A percentile compares a stretch with the other conserved stretches of the same genome.
Conservation (phyloP, 2,888 invertebrate species). For the Lamellibrachia columna region DNA sequence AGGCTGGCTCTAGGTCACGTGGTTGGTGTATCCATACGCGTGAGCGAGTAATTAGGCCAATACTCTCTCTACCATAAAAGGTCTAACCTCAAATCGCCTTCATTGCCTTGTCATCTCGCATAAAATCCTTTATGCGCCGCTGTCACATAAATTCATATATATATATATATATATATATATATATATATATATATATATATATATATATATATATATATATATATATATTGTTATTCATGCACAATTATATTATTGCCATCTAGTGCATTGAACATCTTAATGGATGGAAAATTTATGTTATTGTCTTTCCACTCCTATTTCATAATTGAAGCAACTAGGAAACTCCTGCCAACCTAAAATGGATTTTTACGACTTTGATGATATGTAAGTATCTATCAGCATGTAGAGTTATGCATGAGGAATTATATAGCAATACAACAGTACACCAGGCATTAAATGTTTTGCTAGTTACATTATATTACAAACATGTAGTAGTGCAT, state of each 20-base stretch:
- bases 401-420: not conserved
- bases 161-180: too few species aligned
- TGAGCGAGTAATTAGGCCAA: too few species aligned
- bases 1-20: too few species aligned
- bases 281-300: not conserved
- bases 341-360: not conserved
- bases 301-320: not conserved
- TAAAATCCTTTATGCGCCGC: too few species aligned
- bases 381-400: not conserved
- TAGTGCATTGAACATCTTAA: not conserved
- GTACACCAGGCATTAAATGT: not conserved
- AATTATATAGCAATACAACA: not conserved
- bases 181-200: too few species aligned
- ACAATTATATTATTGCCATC: not conserved
- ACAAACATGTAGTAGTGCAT: not conserved
- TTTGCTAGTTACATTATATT: not conserved
- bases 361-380: not conserved
- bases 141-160: too few species aligned
- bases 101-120: too few species aligned
- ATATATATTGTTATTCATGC: not conserved
- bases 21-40: too few species aligned
- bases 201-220: not conserved
- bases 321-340: not conserved
- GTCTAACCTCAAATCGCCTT: too few species aligned
- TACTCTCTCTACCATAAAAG: too few species aligned